Percentiles rank a stretch among this genome's conserved stretches.
These are phyloP conservation scores for Sylvietta virens DNA, from an alignment of 2,113 vertebrate genomes.

Conservation along the genomic window DNA sequence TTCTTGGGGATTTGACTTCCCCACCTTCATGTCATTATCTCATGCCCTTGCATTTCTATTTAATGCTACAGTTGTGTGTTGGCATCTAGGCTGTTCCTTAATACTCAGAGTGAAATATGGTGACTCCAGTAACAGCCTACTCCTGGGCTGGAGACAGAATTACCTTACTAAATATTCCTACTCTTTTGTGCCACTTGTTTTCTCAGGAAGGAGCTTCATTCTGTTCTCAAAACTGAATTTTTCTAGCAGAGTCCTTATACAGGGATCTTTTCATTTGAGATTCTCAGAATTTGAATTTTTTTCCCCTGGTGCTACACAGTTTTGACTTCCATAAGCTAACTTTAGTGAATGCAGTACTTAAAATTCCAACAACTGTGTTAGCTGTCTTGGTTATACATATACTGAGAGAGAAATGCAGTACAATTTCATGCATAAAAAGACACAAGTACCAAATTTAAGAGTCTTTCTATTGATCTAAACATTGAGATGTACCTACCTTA, in stretches of 20 bases:
- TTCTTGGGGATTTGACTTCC: background rate
- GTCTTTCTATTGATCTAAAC: slow-evolving; percentile 30
- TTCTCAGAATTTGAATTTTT: background rate
- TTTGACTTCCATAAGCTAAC: background rate
- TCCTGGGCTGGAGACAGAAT: background rate
- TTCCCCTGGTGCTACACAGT: background rate
- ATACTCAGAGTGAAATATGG: background rate
- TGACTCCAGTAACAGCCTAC: background rate
- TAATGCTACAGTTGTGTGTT: background rate
- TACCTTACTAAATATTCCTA: background rate
- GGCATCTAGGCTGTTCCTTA: background rate
- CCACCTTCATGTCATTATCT: background rate
- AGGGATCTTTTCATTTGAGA: background rate
- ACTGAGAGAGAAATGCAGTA: background rate
- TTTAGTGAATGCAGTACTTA: background rate
- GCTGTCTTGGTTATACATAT: background rate
- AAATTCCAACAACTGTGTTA: background rate
- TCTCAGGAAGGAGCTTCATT: background rate
- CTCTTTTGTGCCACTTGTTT: background rate
- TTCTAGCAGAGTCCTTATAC: background rate
- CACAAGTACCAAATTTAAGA: slow-evolving; percentile 10
- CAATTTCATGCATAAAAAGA: slow-evolving; percentile 45
- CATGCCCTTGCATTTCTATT: background rate
- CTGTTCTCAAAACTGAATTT: background rate
- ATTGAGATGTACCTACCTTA: background rate